Evolutionary conservation across 2,797 vertebrate genomes (phyloP).

Genomic region (Agapornis canus): DNA sequence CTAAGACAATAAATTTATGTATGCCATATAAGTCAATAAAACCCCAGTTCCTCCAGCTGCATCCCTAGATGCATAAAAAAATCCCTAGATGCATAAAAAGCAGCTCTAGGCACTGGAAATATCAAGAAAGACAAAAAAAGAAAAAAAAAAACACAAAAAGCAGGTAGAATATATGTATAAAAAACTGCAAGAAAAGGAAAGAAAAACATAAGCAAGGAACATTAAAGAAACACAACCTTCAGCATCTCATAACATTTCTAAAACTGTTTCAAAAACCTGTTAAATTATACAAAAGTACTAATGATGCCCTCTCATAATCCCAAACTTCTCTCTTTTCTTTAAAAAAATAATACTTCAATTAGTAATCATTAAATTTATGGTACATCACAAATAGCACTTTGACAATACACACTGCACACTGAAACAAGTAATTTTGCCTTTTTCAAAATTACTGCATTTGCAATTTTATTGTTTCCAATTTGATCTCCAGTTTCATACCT

Average conservation of each 20-base stretch:
- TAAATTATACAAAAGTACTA: background rate
- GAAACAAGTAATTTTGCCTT: background rate
- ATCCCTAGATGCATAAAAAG: background rate
- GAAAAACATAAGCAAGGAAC: background rate
- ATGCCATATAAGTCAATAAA: background rate
- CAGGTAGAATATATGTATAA: background rate
- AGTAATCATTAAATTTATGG: background rate
- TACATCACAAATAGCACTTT: background rate
- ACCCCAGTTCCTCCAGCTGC: background rate
- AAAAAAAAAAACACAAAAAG: fast-evolving
- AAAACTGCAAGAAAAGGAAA: background rate
- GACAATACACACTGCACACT: background rate
- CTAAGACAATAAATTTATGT: background rate
- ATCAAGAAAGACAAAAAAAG: background rate
- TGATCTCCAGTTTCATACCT: background rate
- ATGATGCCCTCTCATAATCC: background rate
- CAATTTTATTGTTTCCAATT: background rate
- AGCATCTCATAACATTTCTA: background rate
- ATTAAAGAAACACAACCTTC: background rate
- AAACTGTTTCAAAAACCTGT: background rate
- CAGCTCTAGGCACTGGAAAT: background rate
- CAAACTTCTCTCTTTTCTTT: background rate
- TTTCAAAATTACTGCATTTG: background rate
- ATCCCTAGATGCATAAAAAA: background rate
- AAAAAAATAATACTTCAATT: background rate